phyloP scores from a whole-genome alignment of 2,888 invertebrate genomes.

The Thera britannica region DNA sequence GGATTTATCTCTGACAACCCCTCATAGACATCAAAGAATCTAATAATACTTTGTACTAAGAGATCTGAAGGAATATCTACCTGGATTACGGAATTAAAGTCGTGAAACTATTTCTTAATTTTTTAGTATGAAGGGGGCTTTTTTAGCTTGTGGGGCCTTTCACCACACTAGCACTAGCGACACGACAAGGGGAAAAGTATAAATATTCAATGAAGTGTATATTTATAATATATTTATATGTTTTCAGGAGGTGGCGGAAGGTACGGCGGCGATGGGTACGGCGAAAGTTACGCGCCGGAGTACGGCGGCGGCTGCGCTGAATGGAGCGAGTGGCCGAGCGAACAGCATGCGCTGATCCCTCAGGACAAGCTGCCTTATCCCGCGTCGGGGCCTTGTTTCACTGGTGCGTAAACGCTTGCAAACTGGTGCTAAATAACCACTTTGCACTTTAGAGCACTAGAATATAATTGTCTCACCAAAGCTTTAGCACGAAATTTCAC shows the following conservation, averaged over 20 bases:
- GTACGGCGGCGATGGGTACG: slow-evolving; percentile 78
- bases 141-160: too few species aligned
- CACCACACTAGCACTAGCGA: too few species aligned
- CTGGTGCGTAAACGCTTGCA: slow-evolving; percentile 72
- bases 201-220: too few species aligned
- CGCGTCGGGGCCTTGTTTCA: slow-evolving; percentile 86
- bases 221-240: not conserved
- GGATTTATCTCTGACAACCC: too few species aligned
- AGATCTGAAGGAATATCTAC: too few species aligned
- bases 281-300: slow-evolving; percentile 76
- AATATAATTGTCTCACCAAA: not conserved
- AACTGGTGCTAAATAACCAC: not conserved
- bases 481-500: not conserved
- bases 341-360: slow-evolving; percentile 79
- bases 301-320: slow-evolving; percentile 79
- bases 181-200: too few species aligned
- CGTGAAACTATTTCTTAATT: too few species aligned
- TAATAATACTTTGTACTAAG: too few species aligned
- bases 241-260: slow-evolving; percentile 68
- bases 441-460: not conserved
- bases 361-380: slow-evolving; percentile 82
- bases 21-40: too few species aligned
- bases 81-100: too few species aligned
- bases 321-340: slow-evolving; percentile 78
- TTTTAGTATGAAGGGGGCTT: too few species aligned